Percentiles rank a stretch among this genome's conserved stretches.
These are phyloP conservation scores for Triplophysa rosa DNA, from an alignment of 2,113 vertebrate genomes.

Conservation along the genomic window DNA sequence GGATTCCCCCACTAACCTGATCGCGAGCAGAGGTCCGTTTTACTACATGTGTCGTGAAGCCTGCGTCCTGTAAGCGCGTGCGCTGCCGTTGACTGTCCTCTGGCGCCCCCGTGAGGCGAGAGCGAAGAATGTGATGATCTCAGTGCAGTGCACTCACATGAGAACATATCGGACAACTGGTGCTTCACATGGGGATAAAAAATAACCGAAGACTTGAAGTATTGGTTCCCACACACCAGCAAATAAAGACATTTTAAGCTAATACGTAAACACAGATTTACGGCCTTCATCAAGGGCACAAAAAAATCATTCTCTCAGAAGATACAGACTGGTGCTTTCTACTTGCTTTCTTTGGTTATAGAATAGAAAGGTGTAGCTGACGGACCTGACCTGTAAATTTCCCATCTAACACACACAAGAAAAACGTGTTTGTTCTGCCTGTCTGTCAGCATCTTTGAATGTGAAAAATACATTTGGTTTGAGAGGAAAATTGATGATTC, in stretches of 20 bases:
- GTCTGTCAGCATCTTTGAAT: slow-evolving; percentile 9
- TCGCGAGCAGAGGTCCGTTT: slow-evolving; percentile 85
- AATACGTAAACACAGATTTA: slow-evolving; percentile 48
- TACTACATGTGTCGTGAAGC: slow-evolving; percentile 89
- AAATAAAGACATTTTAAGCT: slow-evolving; percentile 9
- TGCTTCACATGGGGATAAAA: slow-evolving; percentile 25
- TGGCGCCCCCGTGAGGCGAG: slow-evolving; percentile 57
- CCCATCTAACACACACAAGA: slow-evolving; percentile 13
- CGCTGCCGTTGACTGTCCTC: neutral
- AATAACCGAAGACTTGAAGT: slow-evolving; percentile 26
- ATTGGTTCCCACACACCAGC: neutral
- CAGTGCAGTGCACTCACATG: neutral
- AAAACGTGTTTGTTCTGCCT: neutral
- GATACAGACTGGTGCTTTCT: neutral
- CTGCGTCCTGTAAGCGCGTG: slow-evolving; percentile 75
- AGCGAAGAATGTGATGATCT: neutral
- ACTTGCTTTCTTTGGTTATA: neutral
- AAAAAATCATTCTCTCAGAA: neutral
- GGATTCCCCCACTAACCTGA: slow-evolving; percentile 82
- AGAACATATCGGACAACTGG: neutral
- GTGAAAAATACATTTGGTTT: slow-evolving; percentile 34
- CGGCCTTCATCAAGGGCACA: slow-evolving; percentile 15
- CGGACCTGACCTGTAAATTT: neutral
- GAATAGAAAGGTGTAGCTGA: neutral
- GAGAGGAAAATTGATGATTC: neutral